phyloP scores from a whole-genome alignment of 1,140 invertebrate species.

The Scylla paramamosain region DNA sequence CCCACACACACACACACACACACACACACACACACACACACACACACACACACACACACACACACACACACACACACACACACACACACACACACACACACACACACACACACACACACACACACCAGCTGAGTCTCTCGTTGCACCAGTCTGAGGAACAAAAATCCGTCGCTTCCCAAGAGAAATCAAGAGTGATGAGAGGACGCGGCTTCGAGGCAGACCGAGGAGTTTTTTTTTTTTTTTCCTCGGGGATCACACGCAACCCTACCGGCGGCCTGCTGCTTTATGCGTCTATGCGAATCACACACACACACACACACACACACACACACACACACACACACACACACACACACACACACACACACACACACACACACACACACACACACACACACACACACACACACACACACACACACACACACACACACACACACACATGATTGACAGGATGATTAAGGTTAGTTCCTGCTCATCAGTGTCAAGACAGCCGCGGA shows the following conservation, averaged over 20 bases:
- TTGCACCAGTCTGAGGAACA: neutral
- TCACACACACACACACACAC: too few relatives aligned
- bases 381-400: too few relatives aligned
- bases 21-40: too few relatives aligned
- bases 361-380: too few relatives aligned
- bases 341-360: too few relatives aligned
- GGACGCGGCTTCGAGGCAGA: neutral
- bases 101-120: constrained; percentile 12
- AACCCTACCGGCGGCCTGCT: neutral
- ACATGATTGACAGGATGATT: too few relatives aligned
- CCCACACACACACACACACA: too few relatives aligned
- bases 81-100: neutral
- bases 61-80: constrained; percentile 12
- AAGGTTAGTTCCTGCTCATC: too few relatives aligned
- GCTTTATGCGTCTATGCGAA: neutral
- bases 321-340: too few relatives aligned
- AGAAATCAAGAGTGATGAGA: constrained; percentile 49
- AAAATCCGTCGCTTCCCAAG: constrained; percentile 18
- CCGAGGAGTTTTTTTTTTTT: neutral
- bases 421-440: too few relatives aligned
- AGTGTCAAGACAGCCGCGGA: too few relatives aligned
- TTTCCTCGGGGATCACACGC: neutral
- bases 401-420: too few relatives aligned
- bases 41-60: neutral
- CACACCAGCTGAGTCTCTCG: neutral